Conservation (phyloP, 2,797 vertebrate genomes). For the Thalassophryne amazonica region DNA sequence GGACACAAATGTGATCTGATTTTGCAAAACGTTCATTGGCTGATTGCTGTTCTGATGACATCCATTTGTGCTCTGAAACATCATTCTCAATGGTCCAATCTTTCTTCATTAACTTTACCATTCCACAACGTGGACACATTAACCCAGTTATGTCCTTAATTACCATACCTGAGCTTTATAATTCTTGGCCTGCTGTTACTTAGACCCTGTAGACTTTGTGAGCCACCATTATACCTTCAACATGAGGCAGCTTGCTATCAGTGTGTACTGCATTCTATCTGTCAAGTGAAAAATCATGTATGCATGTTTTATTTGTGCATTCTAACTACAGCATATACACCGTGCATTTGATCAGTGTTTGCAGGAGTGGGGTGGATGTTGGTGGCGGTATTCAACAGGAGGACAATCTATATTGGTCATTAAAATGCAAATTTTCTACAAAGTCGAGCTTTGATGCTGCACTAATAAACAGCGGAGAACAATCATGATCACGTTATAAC, state of each 20-base stretch:
- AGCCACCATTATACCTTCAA: conserved; percentile 5
- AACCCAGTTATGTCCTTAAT: conserved; percentile 65
- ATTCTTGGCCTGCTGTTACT: conserved; percentile 24
- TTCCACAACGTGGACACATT: conserved; percentile 54
- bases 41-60: conserved; percentile 47
- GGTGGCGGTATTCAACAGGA: conserved; percentile 47
- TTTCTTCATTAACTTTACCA: conserved; percentile 56
- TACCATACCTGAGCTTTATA: conserved; percentile 34
- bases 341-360: conserved; percentile 22
- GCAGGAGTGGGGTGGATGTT: conserved; percentile 18
- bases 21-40: conserved; percentile 47
- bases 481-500: conserved; percentile 62
- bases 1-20: conserved; percentile 31
- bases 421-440: conserved; percentile 78
- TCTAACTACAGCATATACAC: conserved; percentile 29
- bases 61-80: conserved; percentile 53
- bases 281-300: conserved; percentile 11
- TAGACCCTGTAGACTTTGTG: conserved; percentile 16
- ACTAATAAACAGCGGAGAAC: conserved; percentile 68
- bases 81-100: conserved; percentile 44
- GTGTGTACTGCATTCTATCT: conserved; percentile 14
- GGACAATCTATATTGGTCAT: conserved; percentile 73
- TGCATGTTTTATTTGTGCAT: conserved; percentile 13
- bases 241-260: conserved; percentile 14
- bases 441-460: conserved; percentile 62